Evolutionary conservation across 2,888 invertebrate species (phyloP).

Genomic region (Drosophila cracens): DNA sequence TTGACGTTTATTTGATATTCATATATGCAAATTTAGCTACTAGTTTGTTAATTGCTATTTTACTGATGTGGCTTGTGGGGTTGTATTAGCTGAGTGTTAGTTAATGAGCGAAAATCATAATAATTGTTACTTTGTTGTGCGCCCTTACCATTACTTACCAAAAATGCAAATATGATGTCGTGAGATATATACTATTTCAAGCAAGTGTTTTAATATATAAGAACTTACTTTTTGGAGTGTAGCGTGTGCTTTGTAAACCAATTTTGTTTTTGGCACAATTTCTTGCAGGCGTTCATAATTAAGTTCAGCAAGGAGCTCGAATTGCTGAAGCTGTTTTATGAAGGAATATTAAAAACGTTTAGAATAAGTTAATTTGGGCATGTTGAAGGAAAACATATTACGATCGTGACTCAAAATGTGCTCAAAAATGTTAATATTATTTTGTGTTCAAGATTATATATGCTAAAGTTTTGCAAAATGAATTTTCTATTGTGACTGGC

Average conservation of each 20-base stretch:
- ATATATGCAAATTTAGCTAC: background rate
- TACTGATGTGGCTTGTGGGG: conserved; percentile 1
- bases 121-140: background rate
- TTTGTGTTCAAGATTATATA: background rate
- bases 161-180: background rate
- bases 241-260: background rate
- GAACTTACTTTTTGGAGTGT: background rate
- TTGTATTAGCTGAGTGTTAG: background rate
- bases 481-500: background rate
- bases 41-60: background rate
- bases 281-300: background rate
- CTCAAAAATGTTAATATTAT: background rate
- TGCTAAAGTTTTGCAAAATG: background rate
- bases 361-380: background rate
- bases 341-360: background rate
- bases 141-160: background rate
- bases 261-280: background rate
- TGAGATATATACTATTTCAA: background rate
- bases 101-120: background rate
- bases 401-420: background rate
- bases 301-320: background rate
- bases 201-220: background rate
- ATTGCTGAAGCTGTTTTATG: background rate
- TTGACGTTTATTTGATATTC: background rate
- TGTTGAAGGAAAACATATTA: background rate